These are phyloP conservation scores for Spatulosminthurus flaviceps DNA, from an alignment of 2,888 invertebrate species.

Conservation along the genomic window DNA sequence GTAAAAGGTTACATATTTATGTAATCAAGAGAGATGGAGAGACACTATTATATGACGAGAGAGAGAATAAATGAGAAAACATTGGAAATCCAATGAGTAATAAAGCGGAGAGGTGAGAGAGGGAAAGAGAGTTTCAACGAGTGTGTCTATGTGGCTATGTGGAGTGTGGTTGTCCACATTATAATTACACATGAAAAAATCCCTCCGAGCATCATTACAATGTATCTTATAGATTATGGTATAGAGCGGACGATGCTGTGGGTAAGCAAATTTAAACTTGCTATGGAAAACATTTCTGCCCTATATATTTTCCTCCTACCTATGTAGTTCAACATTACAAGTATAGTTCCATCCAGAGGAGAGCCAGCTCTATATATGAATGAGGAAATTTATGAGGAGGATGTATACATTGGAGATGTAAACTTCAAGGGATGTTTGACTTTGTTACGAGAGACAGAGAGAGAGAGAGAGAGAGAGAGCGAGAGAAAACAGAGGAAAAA, in stretches of 20 bases:
- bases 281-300: too few species aligned
- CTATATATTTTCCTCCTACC: too few species aligned
- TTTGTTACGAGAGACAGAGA: too few species aligned
- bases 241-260: background rate
- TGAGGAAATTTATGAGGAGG: too few species aligned
- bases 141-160: constrained; percentile 45
- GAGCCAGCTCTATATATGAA: too few species aligned
- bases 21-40: constrained; percentile 16
- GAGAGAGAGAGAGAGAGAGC: background rate
- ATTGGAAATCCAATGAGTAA: background rate
- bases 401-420: too few species aligned
- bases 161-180: constrained; percentile 45
- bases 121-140: constrained; percentile 34
- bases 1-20: background rate
- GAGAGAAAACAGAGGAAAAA: constrained; percentile 5
- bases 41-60: too few species aligned
- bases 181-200: constrained; percentile 51
- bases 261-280: background rate
- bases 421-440: too few species aligned
- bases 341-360: too few species aligned
- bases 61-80: constrained; percentile 25
- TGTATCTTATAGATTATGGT: background rate
- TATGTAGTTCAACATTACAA: too few species aligned
- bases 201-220: constrained; percentile 52
- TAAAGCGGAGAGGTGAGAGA: constrained; percentile 1